Evolutionary conservation across 1,140 invertebrate species (phyloP), one percentile per base, ranked within the genome.

Genomic region (Varroa destructor): DNA sequence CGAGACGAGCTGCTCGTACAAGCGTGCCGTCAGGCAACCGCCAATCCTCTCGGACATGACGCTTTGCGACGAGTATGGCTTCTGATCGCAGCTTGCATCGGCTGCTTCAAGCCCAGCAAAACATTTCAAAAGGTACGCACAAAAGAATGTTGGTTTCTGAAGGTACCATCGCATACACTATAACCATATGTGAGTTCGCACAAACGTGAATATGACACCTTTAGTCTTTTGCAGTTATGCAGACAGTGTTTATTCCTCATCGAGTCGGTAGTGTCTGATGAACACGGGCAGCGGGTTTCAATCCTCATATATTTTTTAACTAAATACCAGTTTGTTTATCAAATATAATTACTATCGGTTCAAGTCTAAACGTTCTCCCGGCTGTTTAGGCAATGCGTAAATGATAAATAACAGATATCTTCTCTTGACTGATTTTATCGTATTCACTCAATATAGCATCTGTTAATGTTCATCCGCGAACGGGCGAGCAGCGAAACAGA

Each of bases 91-190:
- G 81, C 96, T 43, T 87, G 87, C 72, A 87, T 91, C 40, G 91
- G 95, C 12, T 88, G 91, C 10, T 96, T 96, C 81, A 89, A 91
- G 76, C 91, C 93, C 0, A 89, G 89, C 74, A 93, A 94, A 82
- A 80, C 89, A 1, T 82, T 96, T 4, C 87, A 87, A 76, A 89
- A 87, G 81, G 85, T 86, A 79, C 75, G 73, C 71, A 40, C 43
- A 37, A 56, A n/a, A 2, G 37, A 12, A 4, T 57, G n/a, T 12
- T 10, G 40, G 10, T 67, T 67, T 37, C 25, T 71, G 36, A 14
- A 36, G 71, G 14, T 8, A n/a, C 57, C 58, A 8, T 56, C 55
- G n/a, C 10, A 56, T 12, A 56, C 10, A n/a, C 10, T n/a, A n/a
- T 12, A 12, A 56, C 55, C 10, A 56, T 56, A 56, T 12, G 55